These are phyloP conservation scores for Menura novaehollandiae DNA, from an alignment of 2,113 vertebrate genomes.

Conservation along the genomic window DNA sequence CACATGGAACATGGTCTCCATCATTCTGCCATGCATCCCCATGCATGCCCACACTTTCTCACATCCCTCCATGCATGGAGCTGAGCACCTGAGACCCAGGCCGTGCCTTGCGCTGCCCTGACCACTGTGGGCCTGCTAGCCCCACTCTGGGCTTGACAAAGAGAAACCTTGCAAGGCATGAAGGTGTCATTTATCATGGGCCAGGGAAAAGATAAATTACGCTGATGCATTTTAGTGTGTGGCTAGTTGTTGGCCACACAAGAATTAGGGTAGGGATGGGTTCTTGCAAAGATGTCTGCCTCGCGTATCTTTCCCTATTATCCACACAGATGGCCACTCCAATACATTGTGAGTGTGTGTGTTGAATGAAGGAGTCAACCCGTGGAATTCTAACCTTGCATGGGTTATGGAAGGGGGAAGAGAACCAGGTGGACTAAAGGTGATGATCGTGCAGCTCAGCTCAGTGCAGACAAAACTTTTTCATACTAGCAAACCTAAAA, in stretches of 20 bases:
- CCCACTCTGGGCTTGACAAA: accelerated
- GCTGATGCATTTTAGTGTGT: not conserved
- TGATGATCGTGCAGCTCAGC: not conserved
- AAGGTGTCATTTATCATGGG: too few relatives aligned
- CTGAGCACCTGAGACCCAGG: not conserved
- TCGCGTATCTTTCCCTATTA: not conserved
- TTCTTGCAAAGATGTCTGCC: not conserved
- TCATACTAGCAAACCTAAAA: not conserved
- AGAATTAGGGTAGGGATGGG: not conserved
- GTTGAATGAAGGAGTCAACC: not conserved
- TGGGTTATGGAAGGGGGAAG: not conserved
- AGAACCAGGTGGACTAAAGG: not conserved
- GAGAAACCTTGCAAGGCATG: not conserved
- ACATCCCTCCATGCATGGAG: accelerated
- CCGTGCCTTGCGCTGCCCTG: not conserved
- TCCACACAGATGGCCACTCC: not conserved
- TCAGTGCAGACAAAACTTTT: not conserved
- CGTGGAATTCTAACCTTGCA: accelerated
- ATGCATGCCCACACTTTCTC: not conserved
- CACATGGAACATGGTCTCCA: not conserved
- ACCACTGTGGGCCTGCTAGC: accelerated
- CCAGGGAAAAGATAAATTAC: not conserved
- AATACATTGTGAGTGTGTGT: not conserved
- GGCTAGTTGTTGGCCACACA: not conserved
- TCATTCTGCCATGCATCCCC: not conserved